Evolutionary conservation across 2,888 invertebrate species (phyloP), one percentile per base, ranked within the genome.

Genomic region (Clostera curtula): DNA sequence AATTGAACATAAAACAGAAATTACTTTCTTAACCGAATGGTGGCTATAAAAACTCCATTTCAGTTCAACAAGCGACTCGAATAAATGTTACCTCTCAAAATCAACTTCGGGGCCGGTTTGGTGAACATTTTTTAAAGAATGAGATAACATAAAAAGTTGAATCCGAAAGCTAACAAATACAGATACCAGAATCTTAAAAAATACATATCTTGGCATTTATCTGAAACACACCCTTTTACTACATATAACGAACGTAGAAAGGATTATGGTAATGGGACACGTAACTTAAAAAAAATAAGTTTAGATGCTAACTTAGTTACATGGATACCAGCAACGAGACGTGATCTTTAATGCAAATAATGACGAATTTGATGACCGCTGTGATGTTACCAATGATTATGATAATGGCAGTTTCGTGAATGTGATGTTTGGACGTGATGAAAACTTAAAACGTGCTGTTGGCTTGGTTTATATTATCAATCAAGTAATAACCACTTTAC

Each of bases 321-420:
- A 44, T 39, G 34, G n/a, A 48, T 47, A 48, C 36, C 47, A 41
- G 40, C 39, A 39, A 43, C 55, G 54, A 49, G 56, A 55, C 47
- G 53, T 52, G 56, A 58, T 45, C 47, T 43, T 43, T 40, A 51
- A 43, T 45, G 45, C 48, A 47, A 49, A 53, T 51, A 50, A 56
- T 48, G 49, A 48, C 48, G 44, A 44, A 45, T 39, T 36, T 47
- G 44, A 51, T 55, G 51, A 48, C 35, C 36, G 23, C 27, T 31
- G 29, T 49, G 40, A 44, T 45, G 36, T 51, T 46, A 45, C 31
- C 32, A 34, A 34, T 40, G 43, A 31, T 33, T 33, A 31, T 41
- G 40, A 49, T 43, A 41, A 45, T 45, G 43, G 47, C 41, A 37
- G 35, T 54, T 45, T 45, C 42, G 40, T 40, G 39, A 39, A 50